These are phyloP conservation scores for Contarinia nasturtii DNA, from an alignment of 1,140 invertebrate species.

Conservation along the genomic window DNA sequence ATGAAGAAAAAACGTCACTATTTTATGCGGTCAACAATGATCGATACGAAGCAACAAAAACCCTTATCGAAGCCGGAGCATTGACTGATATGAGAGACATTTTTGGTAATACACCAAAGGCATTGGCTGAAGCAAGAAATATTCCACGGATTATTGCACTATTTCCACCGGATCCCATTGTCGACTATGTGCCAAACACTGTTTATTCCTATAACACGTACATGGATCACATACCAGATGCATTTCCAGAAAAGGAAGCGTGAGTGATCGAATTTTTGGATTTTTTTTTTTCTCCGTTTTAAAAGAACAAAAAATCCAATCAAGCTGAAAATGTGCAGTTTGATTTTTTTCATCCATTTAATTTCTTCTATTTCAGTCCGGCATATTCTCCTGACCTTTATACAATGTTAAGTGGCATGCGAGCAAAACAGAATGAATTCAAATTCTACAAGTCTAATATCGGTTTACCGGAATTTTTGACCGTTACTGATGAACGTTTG, in stretches of 20 bases:
- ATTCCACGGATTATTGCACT: slow-evolving; percentile 23
- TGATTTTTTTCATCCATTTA: background rate
- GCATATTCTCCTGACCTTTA: slow-evolving; percentile 25
- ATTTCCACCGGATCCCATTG: slow-evolving; percentile 13
- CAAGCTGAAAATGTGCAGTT: background rate
- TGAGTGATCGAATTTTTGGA: background rate
- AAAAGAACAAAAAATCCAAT: background rate
- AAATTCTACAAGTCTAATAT: slow-evolving; percentile 7
- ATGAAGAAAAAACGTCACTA: slow-evolving; percentile 25
- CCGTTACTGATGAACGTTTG: slow-evolving; percentile 20
- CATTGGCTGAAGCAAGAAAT: slow-evolving; percentile 24
- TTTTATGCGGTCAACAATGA: slow-evolving; percentile 29
- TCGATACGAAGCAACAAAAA: slow-evolving; percentile 20
- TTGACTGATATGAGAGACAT: slow-evolving; percentile 19
- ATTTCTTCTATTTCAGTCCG: slow-evolving; percentile 14
- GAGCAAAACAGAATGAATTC: slow-evolving; percentile 20
- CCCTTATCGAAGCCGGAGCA: slow-evolving; percentile 21
- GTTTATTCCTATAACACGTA: slow-evolving; percentile 13
- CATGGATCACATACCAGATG: slow-evolving; percentile 17
- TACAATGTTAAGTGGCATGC: slow-evolving; percentile 19
- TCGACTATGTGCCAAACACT: slow-evolving; percentile 10
- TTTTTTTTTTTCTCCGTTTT: background rate
- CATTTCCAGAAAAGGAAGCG: slow-evolving; percentile 15
- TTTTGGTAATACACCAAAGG: slow-evolving; percentile 22
- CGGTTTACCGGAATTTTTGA: slow-evolving; percentile 23